Conservation (phyloP, 2,888 invertebrate genomes). For the Trichopoda pennipes region DNA sequence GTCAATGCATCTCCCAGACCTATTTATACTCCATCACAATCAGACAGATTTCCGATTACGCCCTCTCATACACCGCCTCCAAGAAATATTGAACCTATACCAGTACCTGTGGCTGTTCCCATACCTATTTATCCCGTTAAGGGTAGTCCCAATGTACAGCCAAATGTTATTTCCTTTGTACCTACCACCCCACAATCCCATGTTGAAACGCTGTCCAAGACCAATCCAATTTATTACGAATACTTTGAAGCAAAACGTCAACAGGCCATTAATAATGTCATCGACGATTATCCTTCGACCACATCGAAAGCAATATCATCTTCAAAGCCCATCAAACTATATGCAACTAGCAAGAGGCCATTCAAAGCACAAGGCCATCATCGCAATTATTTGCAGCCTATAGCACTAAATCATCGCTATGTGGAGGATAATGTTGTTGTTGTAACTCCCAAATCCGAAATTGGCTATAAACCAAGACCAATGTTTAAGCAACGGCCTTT, state of each 20-base stretch:
- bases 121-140: slow-evolving; percentile 76
- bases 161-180: slow-evolving; percentile 74
- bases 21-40: slow-evolving; percentile 53
- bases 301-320: slow-evolving; percentile 70
- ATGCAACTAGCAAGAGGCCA: slow-evolving; percentile 73
- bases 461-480: slow-evolving; percentile 72
- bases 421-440: slow-evolving; percentile 75
- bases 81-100: slow-evolving; percentile 73
- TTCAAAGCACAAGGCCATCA: slow-evolving; percentile 71
- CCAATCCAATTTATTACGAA: slow-evolving; percentile 81
- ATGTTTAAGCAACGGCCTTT: slow-evolving; percentile 72
- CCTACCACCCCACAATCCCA: slow-evolving; percentile 74
- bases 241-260: slow-evolving; percentile 81
- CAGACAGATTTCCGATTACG: slow-evolving; percentile 82
- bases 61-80: slow-evolving; percentile 73
- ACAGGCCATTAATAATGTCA: slow-evolving; percentile 71
- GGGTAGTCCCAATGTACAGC: slow-evolving; percentile 71
- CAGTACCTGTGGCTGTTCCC: slow-evolving; percentile 77
- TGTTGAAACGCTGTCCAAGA: slow-evolving; percentile 75
- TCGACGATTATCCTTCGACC: slow-evolving; percentile 73
- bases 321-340: slow-evolving; percentile 71
- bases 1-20: slow-evolving; percentile 85
- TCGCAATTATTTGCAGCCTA: slow-evolving; percentile 67
- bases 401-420: slow-evolving; percentile 72
- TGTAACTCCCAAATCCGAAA: slow-evolving; percentile 83